Base-by-base conservation (phyloP, 2,797 vertebrate species). In the Columba guinea region DNA sequence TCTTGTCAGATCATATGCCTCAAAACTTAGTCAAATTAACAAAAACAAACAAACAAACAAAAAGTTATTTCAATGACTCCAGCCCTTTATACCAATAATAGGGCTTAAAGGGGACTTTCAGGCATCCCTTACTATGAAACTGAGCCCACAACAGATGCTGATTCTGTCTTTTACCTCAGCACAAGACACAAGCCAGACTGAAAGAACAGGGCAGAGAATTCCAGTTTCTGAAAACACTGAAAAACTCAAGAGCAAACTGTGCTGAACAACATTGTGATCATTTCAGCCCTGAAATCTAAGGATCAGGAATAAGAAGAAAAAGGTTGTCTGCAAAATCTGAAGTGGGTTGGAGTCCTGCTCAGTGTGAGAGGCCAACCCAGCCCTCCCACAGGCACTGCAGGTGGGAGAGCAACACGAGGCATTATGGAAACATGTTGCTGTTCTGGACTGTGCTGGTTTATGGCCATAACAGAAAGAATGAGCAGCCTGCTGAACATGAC, bases 201-300 rank as follows among this genome's bases (percentile, higher is more conserved):
- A 91, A 77, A 79, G 8, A 71, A 20, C 3, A 35, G 41, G 46
- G 60, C 14, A 62, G 49, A 23, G 23, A 84, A 70, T 79, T 77
- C 35, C 26, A 44, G 7, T 41, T 87, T 55, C 70, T 74, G 60
- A 23, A 92, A 76, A 69, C 26, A 46, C 14, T 51, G 48, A 35
- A 51, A 67, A 51, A 58, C 37, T 86, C 81, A 34, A 83, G 67
- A 73, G 17, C 8, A 94, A 91, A 83, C 35, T 39, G 11, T 1
- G 1, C 4, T 37, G 14, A 77, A 30, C 15, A 63, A 6, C 17
- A 46, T 2, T 16, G 5, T 0, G 1, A 70, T 15, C 0, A 12
- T 60, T 78, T 80, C 69, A 62, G 53, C 62, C 32, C 28, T 83
- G 49, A 68, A 83, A 70, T 15, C 6, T 19, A 87, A 70, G n/a